phyloP scores from a whole-genome alignment of 2,888 invertebrate species.

The Galerucella nymphaeae region DNA sequence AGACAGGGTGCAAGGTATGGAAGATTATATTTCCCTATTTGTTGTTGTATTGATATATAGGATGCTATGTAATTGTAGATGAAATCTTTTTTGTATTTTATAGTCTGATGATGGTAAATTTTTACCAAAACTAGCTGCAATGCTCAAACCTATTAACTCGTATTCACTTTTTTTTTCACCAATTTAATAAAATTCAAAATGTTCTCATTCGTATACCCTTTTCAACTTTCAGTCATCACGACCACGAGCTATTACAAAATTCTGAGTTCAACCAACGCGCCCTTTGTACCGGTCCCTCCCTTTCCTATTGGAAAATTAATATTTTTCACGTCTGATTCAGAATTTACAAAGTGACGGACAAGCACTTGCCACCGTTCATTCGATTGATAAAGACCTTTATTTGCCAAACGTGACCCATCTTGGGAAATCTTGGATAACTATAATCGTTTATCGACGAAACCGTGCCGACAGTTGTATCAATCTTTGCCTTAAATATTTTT shows the following conservation, averaged over 20 bases:
- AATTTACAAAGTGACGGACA: slow-evolving; percentile 31
- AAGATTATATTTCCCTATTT: not conserved
- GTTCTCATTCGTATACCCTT: not conserved
- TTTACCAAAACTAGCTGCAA: too few species aligned
- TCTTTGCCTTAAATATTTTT: slow-evolving; percentile 29
- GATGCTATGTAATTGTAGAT: too few species aligned
- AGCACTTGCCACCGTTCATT: slow-evolving; percentile 27
- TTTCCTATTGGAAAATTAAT: slow-evolving; percentile 24
- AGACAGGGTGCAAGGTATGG: slow-evolving; percentile 78
- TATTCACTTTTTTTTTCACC: not conserved
- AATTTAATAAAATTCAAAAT: not conserved
- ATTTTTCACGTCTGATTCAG: slow-evolving; percentile 33
- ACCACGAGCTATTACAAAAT: slow-evolving; percentile 16
- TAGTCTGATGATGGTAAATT: too few species aligned
- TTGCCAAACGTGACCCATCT: slow-evolving; percentile 35
- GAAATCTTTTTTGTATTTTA: too few species aligned
- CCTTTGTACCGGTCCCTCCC: slow-evolving; percentile 1
- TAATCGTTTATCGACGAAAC: slow-evolving; percentile 26
- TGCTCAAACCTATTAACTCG: too few species aligned
- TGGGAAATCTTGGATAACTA: slow-evolving; percentile 29
- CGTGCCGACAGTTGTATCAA: slow-evolving; percentile 21
- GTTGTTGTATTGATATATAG: too few species aligned
- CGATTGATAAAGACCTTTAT: slow-evolving; percentile 35
- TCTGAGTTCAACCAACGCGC: not conserved
- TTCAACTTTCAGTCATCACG: slow-evolving; percentile 4